Conservation (phyloP, 2,797 vertebrate genomes). For the Falco concolor region DNA sequence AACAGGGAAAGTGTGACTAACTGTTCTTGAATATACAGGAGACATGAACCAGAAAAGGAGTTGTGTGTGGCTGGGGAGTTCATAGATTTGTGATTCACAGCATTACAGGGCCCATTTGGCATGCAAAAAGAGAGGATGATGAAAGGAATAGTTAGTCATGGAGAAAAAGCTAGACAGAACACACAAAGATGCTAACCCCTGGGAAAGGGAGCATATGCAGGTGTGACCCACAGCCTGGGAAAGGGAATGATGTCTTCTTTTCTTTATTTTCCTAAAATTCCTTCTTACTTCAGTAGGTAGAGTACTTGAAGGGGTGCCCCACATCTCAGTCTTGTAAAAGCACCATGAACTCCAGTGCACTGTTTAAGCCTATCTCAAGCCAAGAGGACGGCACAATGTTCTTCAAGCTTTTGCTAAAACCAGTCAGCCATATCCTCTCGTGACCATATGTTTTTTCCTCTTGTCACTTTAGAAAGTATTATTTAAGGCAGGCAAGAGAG, state of each 20-base stretch:
- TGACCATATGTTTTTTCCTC: background rate
- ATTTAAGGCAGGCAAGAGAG: background rate
- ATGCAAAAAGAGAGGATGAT: conserved; percentile 40
- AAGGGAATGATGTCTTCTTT: background rate
- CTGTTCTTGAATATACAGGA: background rate
- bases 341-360: background rate
- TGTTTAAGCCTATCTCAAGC: background rate
- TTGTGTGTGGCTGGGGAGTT: conserved; percentile 17
- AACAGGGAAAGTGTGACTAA: conserved; percentile 11
- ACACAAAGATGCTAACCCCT: background rate
- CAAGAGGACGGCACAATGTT: background rate
- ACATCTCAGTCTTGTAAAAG: background rate
- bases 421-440: background rate
- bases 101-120: conserved; percentile 27
- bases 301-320: background rate
- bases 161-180: conserved; percentile 34
- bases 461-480: background rate
- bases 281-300: background rate
- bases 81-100: conserved; percentile 52
- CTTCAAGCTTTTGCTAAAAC: background rate
- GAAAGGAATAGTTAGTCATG: conserved; percentile 51
- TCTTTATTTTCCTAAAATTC: background rate
- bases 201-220: background rate
- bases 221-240: background rate
- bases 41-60: conserved; percentile 7